Evolutionary conservation across 2,888 invertebrate species (phyloP).

Genomic region (Monochamus alternatus): DNA sequence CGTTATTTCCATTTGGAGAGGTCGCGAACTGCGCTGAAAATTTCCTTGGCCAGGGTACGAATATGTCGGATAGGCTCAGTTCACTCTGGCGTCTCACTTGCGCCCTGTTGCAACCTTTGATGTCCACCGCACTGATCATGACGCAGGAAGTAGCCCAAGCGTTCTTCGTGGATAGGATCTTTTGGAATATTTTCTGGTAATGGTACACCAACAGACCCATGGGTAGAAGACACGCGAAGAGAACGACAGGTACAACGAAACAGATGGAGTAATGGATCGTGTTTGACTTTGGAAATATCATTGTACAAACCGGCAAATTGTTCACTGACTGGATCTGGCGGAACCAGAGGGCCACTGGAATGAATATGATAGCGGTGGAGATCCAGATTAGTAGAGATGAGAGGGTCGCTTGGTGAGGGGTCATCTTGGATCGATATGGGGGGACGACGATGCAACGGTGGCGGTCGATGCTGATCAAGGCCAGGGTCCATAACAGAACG

Average conservation of each 20-base stretch:
- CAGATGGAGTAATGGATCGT: conserved; percentile 71
- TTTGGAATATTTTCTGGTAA: conserved; percentile 74
- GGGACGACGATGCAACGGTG: conserved; percentile 74
- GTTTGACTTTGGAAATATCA: conserved; percentile 73
- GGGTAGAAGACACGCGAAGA: conserved; percentile 73
- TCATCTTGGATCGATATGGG: conserved; percentile 73
- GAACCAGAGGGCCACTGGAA: conserved; percentile 74
- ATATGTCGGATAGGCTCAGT: conserved; percentile 71
- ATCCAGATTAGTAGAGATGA: conserved; percentile 72
- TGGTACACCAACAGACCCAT: conserved; percentile 74
- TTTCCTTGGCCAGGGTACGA: conserved; percentile 72
- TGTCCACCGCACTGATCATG: conserved; percentile 61
- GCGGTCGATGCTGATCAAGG: conserved; percentile 75
- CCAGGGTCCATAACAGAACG: conserved; percentile 75
- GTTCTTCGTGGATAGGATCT: conserved; percentile 72
- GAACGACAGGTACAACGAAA: conserved; percentile 72
- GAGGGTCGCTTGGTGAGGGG: conserved; percentile 69
- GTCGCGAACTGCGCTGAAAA: conserved; percentile 66
- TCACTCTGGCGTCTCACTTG: conserved; percentile 70
- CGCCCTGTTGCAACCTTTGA: conserved; percentile 57
- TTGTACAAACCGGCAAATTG: conserved; percentile 70
- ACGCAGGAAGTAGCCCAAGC: conserved; percentile 73
- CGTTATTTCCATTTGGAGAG: conserved; percentile 60
- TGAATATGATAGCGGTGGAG: conserved; percentile 71
- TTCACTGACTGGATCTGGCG: conserved; percentile 62